These are phyloP conservation scores for Ciconia stormi DNA, from an alignment of 2,113 vertebrate genomes.

Conservation along the genomic window DNA sequence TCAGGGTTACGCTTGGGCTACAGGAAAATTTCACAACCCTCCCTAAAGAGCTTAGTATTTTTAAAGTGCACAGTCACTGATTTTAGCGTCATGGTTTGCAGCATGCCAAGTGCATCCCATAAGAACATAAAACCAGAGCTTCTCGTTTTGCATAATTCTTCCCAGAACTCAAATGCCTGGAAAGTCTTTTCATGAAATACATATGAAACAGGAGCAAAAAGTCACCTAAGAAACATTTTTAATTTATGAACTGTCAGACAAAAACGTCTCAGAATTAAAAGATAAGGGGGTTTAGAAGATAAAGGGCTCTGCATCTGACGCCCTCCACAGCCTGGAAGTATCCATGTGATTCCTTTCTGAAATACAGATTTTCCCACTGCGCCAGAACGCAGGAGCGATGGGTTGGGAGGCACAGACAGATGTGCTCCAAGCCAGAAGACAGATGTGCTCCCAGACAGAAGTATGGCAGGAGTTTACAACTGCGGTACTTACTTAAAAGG, in stretches of 20 bases:
- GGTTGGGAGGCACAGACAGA: slow-evolving; percentile 55
- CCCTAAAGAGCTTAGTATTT: background rate
- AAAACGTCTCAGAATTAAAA: slow-evolving; percentile 58
- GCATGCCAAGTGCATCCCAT: background rate
- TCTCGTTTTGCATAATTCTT: slow-evolving; percentile 39
- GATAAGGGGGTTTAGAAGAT: slow-evolving; percentile 59
- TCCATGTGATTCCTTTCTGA: background rate
- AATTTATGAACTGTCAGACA: slow-evolving; percentile 67
- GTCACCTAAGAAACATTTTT: slow-evolving; percentile 56
- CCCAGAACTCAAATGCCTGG: background rate
- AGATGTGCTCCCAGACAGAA: slow-evolving; percentile 58
- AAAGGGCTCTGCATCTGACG: slow-evolving; percentile 35
- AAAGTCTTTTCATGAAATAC: slow-evolving; percentile 55
- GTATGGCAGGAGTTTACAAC: slow-evolving; percentile 50
- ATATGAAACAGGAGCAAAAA: slow-evolving; percentile 44
- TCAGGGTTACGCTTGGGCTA: background rate
- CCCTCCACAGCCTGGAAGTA: background rate
- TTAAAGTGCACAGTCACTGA: background rate
- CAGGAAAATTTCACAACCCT: background rate
- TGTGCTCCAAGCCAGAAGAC: slow-evolving; percentile 51
- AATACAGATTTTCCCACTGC: slow-evolving; percentile 23
- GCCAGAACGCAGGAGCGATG: background rate
- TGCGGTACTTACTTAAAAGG: slow-evolving; percentile 56
- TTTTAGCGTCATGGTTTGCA: background rate
- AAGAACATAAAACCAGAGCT: slow-evolving; percentile 27